phyloP scores from a whole-genome alignment of 2,888 invertebrate species.

The Drosophila lacicola region DNA sequence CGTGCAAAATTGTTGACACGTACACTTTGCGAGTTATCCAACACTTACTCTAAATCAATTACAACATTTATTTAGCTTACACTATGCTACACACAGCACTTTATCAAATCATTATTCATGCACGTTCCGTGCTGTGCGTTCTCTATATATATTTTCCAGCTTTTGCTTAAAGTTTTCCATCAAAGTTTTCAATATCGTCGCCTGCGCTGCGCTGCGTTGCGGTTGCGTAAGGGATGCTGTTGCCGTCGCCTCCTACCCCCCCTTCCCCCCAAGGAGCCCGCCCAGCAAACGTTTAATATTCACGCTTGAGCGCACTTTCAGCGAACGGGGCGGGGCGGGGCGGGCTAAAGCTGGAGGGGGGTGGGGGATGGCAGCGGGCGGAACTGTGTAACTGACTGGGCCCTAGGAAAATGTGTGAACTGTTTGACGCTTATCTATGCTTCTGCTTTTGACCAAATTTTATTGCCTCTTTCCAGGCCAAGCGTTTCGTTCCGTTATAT shows the following conservation, averaged over 20 bases:
- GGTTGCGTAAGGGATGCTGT: conserved; percentile 55
- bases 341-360: not conserved
- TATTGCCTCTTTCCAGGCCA: conserved; percentile 80
- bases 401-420: conserved; percentile 72
- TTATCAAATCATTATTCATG: conserved; percentile 1
- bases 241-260: not conserved
- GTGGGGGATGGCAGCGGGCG: not conserved
- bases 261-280: not conserved
- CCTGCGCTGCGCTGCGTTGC: conserved; percentile 24
- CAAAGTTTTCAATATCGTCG: conserved; percentile 52
- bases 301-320: conserved; percentile 76
- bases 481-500: conserved; percentile 59
- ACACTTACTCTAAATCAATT: not conserved
- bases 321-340: conserved; percentile 20
- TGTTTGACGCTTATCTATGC: conserved; percentile 78
- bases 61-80: not conserved
- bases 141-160: conserved; percentile 23
- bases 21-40: not conserved
- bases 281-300: conserved; percentile 78
- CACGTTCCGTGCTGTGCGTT: conserved; percentile 12
- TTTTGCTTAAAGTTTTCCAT: conserved; percentile 43
- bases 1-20: too few species aligned
- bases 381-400: conserved; percentile 43
- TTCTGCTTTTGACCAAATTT: conserved; percentile 77
- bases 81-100: conserved; percentile 9